phyloP scores from a whole-genome alignment of 30 jellyfish, hydroid and myxozoan species.

The Rhopilema esculentum region DNA sequence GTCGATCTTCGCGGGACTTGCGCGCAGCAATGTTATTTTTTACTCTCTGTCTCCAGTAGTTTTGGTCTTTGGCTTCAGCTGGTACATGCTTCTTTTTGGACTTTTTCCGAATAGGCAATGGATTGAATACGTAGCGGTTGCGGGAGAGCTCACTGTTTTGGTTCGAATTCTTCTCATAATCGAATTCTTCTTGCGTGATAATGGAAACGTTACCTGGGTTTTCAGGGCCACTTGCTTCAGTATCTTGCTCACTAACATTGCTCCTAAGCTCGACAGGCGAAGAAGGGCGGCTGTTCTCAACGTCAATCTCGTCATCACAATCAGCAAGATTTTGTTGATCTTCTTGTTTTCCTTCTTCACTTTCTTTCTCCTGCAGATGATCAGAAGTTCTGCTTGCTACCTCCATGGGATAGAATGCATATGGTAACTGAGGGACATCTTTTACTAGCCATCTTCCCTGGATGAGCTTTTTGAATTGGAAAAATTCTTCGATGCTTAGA shows the following conservation, averaged over 20 bases:
- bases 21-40: slow-evolving; percentile 81
- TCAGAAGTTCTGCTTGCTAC: background rate
- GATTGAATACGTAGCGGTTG: slow-evolving; percentile 61
- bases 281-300: background rate
- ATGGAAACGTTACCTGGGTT: background rate
- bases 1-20: slow-evolving; percentile 77
- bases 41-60: slow-evolving; percentile 74
- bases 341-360: background rate
- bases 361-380: background rate
- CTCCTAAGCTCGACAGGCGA: background rate
- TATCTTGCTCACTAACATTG: background rate
- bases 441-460: background rate
- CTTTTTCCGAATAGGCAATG: slow-evolving; percentile 76
- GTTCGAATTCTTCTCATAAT: background rate
- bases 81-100: slow-evolving; percentile 69
- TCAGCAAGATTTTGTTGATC: background rate
- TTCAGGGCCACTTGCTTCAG: too few species aligned
- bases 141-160: background rate
- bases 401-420: background rate
- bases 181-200: slow-evolving; percentile 16
- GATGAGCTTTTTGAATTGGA: background rate
- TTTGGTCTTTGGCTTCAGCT: slow-evolving; percentile 55
- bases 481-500: background rate
- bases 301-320: background rate
- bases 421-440: background rate